Evolutionary conservation across 2,113 vertebrate genomes (phyloP).

Genomic region (Tychaedon coryphoeus): DNA sequence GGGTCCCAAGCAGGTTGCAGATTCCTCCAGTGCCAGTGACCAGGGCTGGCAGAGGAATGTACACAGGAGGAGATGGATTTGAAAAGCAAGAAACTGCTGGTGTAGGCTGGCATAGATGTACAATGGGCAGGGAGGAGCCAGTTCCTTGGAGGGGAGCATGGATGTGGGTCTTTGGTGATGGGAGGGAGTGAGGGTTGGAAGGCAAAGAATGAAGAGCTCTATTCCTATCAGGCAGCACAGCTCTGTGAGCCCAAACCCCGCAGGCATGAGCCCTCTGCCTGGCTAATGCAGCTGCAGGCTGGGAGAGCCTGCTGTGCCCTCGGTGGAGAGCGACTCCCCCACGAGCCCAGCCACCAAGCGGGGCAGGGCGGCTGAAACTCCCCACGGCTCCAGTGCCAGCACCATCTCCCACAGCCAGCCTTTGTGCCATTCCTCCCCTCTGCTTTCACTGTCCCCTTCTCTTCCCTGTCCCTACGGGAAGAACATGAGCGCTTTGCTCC

Average conservation of each 20-base stretch:
- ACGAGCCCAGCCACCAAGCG: accelerated
- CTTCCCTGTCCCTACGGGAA: not conserved
- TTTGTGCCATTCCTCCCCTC: not conserved
- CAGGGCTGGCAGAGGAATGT: not conserved
- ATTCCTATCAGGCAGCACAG: not conserved
- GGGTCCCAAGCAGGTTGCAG: not conserved
- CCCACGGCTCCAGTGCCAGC: accelerated
- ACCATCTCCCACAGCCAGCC: not conserved
- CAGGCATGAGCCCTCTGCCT: not conserved
- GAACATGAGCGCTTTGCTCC: not conserved
- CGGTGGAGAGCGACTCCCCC: accelerated
- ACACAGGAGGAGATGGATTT: not conserved
- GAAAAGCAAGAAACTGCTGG: not conserved
- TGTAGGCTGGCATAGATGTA: not conserved
- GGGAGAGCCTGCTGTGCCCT: not conserved
- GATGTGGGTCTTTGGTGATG: not conserved
- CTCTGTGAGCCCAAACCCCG: not conserved
- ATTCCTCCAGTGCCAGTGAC: not conserved
- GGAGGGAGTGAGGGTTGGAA: not conserved
- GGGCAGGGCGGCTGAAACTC: not conserved
- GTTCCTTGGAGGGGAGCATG: accelerated
- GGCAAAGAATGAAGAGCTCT: not conserved
- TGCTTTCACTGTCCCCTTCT: not conserved
- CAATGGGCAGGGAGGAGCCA: not conserved
- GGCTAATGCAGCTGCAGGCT: not conserved